Evolutionary conservation across 2,113 vertebrate genomes (phyloP).

Genomic region (Rhegmatorhina hoffmannsi): DNA sequence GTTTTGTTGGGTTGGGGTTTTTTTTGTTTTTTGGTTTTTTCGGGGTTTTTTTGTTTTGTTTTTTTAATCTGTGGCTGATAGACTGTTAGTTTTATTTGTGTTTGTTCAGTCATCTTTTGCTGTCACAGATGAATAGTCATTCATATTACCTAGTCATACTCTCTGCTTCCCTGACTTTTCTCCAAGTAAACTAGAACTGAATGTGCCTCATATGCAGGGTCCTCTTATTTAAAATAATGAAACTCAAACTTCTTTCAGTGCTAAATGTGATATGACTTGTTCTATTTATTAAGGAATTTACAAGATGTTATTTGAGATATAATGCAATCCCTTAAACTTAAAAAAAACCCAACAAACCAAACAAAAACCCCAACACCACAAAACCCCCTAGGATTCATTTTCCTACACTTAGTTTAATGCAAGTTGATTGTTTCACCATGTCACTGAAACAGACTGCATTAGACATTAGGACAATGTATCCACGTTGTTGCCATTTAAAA

Average conservation of each 20-base stretch:
- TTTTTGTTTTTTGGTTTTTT: not conserved
- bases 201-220: not conserved
- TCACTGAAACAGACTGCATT: not conserved
- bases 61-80: not conserved
- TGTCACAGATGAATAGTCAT: not conserved
- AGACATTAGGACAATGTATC: not conserved
- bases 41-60: not conserved
- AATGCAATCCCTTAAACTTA: not conserved
- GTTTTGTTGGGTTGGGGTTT: not conserved
- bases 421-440: not conserved
- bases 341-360: not conserved
- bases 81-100: not conserved
- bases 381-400: not conserved
- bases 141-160: not conserved
- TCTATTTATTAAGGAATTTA: not conserved
- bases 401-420: not conserved
- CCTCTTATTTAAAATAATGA: not conserved
- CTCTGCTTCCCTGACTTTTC: not conserved
- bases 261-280: not conserved
- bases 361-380: no score
- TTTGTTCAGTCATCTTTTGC: not conserved
- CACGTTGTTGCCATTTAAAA: not conserved
- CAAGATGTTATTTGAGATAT: not conserved
- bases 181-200: not conserved
- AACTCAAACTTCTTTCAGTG: not conserved